Evolutionary conservation across 2,888 invertebrate genomes (phyloP), one percentile per base, ranked within the genome.

Genomic region (Coleophora deauratella): DNA sequence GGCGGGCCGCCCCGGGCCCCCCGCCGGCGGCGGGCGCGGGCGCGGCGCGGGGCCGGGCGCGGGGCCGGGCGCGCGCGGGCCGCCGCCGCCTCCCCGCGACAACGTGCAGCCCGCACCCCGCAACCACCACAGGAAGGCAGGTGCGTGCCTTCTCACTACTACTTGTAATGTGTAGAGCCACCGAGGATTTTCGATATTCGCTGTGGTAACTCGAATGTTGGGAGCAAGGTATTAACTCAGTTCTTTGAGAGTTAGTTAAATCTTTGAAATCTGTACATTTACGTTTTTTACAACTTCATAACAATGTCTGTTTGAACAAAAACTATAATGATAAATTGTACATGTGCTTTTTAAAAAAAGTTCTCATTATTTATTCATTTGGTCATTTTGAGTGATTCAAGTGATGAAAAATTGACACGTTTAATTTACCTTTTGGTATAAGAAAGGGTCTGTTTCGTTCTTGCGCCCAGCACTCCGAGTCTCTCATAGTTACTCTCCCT

Each of bases 61-160:
- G 10, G 81, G 94, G 37, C 94, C 94, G 4, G 95, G 95, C n/a
- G 94, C 94, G 3, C 87, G 94, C 56, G 95, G 95, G 38, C 95
- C 95, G n/a, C 95, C 94, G 33, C 94, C 93, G 28, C 95, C 95
- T 9, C 94, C 95, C 0, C 85, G 94, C 45, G 93, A 93, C 59
- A 88, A 88, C 66, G 88, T 89, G 63, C 87, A 73, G 43, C 70
- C 77, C 42, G 71, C 68, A 44, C 76, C 74, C 46, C 72, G 84
- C 46, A 79, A 73, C 52, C 84, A 75, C 45, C 81, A 78, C 51
- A 72, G 86, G 54, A 86, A 84, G 57, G 66, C 85, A 85, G 86
- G 86, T 86, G 70, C 57, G 71, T 56, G 49, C 50, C n/a, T 9
- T 9, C 11, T 36, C 11, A 14, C 11, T 36, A 11, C 27, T 39